phyloP scores from a whole-genome alignment of 2,113 vertebrate genomes.

The Tachysurus fulvidraco region DNA sequence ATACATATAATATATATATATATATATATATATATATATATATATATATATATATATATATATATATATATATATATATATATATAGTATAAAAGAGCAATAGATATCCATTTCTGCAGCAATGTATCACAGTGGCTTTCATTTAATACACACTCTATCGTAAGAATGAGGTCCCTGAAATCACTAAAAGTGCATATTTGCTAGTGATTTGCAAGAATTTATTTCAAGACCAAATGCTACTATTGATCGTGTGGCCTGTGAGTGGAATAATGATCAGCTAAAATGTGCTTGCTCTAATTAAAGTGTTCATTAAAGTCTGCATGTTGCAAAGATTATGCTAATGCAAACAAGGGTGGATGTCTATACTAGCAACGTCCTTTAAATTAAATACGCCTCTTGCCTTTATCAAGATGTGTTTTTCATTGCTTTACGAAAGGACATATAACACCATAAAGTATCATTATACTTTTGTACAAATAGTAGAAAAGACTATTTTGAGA shows the following conservation, averaged over 20 bases:
- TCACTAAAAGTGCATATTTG: neutral
- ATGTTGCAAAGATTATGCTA: conserved; percentile 40
- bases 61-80: no score
- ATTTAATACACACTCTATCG: neutral
- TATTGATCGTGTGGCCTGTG: conserved; percentile 35
- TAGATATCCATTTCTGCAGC: neutral
- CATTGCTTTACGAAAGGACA: neutral
- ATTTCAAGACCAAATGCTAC: conserved; percentile 11
- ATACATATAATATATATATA: no score
- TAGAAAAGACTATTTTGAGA: neutral
- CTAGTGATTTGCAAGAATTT: conserved; percentile 29
- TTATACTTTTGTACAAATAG: no score
- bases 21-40: no score
- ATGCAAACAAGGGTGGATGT: conserved; percentile 21
- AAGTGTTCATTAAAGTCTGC: conserved; percentile 34
- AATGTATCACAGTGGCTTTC: neutral
- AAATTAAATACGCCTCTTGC: conserved; percentile 12
- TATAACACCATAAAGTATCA: neutral
- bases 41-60: no score
- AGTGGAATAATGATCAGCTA: conserved; percentile 37
- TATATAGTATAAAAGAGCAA: no score
- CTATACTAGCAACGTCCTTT: conserved; percentile 14
- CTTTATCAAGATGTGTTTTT: neutral
- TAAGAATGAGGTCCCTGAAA: conserved; percentile 4
- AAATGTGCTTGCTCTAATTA: conserved; percentile 34